Evolutionary conservation across 37 sponge, comb jelly and placozoan species (phyloP), one percentile per base, ranked within the genome.

Genomic region (Amphimedon queenslandica): DNA sequence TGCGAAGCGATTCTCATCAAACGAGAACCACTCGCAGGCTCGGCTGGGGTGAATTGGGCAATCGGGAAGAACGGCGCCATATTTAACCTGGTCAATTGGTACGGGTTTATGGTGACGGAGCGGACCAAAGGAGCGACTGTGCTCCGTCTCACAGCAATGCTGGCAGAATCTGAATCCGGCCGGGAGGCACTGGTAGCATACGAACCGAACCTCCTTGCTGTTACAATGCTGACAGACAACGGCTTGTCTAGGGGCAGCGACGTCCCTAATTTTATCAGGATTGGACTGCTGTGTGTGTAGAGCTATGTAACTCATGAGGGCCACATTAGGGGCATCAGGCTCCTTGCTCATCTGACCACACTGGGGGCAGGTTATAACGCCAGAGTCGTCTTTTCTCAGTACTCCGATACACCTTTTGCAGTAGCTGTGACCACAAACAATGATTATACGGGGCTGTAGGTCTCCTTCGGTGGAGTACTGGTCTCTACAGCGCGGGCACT

Each of bases 381-480:
- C 63, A 47, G 53, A 8, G 18, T 33, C 23, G 25, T 70, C 58
- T 32, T 38, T 8, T 3, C 37, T 64, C 13, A 39, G 37, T 8
- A 42, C 24, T 11, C 74, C 55, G 1, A 79, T 70, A 47, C 86
- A 86, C 42, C 61, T 68, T 11, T 42, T 68, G 30, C 86, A 86
- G 71, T 79, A 86, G n/a, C 80, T 80, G 76, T 86, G 86, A 29
- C 86, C 86, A 74, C 86, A 86, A 1, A 40, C 31, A 2, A 72
- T 40, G 13, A 86, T 74, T 0, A 80, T 43, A 11, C 80, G 55
- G 21, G 86, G 86, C 36, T 86, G 86, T n/a, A 47, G 37, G 4
- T 69, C 80, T 4, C 86, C 86, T 20, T 30, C 27, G 4, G 86
- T 70, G 33, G 75, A 72, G 76, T 86, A 86, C 10, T 63, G 37